Conservation (phyloP, 1,140 invertebrate species). For the Hesperophylax magnus region DNA sequence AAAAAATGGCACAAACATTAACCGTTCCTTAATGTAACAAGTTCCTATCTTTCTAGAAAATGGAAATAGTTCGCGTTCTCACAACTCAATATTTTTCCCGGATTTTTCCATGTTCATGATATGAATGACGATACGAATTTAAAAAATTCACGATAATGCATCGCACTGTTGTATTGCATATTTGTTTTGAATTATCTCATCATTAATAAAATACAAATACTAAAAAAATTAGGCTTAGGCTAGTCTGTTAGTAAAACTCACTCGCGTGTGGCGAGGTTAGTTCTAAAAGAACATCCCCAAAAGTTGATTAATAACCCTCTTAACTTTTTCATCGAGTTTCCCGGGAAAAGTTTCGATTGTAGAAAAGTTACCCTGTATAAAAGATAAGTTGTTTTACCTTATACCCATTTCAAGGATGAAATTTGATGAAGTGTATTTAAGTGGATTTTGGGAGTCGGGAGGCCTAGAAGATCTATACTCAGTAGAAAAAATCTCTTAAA, state of each 20-base stretch:
- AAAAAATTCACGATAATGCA: too few relatives aligned
- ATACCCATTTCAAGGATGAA: conserved; percentile 10
- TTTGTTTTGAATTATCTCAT: too few relatives aligned
- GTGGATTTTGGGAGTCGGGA: neutral
- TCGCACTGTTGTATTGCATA: too few relatives aligned
- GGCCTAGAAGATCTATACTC: neutral
- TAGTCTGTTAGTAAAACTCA: neutral
- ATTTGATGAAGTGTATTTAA: conserved; percentile 17
- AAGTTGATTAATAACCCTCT: conserved; percentile 24
- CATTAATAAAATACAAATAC: too few relatives aligned
- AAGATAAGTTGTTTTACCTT: conserved; percentile 17
- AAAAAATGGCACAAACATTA: too few relatives aligned
- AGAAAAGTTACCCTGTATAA: neutral
- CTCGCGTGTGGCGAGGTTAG: neutral
- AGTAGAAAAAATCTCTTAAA: conserved; percentile 1
- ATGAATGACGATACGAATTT: too few relatives aligned
- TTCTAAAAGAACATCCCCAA: neutral
- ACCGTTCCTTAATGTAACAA: too few relatives aligned
- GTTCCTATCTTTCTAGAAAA: too few relatives aligned
- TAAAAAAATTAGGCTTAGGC: neutral
- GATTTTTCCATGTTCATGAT: too few relatives aligned
- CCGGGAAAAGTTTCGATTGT: conserved; percentile 1
- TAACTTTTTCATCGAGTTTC: conserved; percentile 21
- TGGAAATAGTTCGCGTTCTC: too few relatives aligned
- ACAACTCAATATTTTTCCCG: too few relatives aligned